Percentiles rank a stretch among this genome's conserved stretches.
phyloP scores from a whole-genome alignment of 2,888 invertebrate species.

The Flabesymbios commensalis region DNA sequence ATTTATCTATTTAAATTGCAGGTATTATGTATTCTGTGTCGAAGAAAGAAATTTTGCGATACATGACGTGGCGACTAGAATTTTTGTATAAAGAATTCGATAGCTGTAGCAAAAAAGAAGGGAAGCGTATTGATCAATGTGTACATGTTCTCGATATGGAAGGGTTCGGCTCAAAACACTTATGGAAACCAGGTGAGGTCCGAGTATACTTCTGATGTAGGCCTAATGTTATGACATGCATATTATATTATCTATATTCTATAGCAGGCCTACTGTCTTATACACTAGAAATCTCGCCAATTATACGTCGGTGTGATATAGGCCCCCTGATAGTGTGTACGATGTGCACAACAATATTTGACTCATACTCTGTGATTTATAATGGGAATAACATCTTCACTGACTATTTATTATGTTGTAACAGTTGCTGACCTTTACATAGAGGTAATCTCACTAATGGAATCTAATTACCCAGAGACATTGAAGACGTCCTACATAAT shows the following conservation, averaged over 20 bases:
- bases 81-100: neutral
- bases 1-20: too few species aligned
- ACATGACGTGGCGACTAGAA: neutral
- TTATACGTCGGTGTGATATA: too few species aligned
- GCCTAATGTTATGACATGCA: too few species aligned
- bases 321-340: too few species aligned
- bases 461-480: conserved; percentile 7
- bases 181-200: conserved; percentile 56
- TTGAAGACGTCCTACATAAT: conserved; percentile 1
- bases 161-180: conserved; percentile 50
- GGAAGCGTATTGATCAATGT: conserved; percentile 43
- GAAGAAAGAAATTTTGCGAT: neutral
- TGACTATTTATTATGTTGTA: neutral
- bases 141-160: conserved; percentile 53
- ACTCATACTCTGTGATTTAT: too few species aligned
- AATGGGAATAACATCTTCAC: too few species aligned
- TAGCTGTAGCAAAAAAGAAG: conserved; percentile 1
- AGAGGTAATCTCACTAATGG: neutral
- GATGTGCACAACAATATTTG: too few species aligned
- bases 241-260: too few species aligned
- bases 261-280: too few species aligned
- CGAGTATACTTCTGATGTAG: too few species aligned
- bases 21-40: conserved; percentile 5
- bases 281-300: too few species aligned
- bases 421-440: conserved; percentile 1